Evolutionary conservation across 2,113 vertebrate species (phyloP).

Genomic region (Gobiocypris rarus): DNA sequence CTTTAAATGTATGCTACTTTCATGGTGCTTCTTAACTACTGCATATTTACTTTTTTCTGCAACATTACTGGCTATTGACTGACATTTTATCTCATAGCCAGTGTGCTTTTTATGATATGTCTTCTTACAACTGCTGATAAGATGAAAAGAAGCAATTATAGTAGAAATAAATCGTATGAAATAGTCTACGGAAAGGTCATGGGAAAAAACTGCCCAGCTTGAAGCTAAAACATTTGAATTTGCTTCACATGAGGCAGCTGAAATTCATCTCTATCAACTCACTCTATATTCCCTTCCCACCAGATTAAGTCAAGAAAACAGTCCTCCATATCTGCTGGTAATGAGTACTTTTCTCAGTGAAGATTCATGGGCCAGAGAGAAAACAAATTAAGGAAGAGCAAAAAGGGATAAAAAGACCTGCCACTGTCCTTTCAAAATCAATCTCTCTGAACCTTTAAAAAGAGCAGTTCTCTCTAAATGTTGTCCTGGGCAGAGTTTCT

Average conservation of each 20-base stretch:
- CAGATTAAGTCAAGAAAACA: conserved; percentile 17
- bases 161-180: conserved; percentile 15
- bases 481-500: no score
- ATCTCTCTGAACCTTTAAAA: background rate
- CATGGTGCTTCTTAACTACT: conserved; percentile 27
- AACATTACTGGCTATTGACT: conserved; percentile 9
- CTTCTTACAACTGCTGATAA: background rate
- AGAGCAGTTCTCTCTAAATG: background rate
- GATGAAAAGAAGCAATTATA: conserved; percentile 43
- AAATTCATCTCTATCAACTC: conserved; percentile 1
- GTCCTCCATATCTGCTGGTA: background rate
- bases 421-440: background rate
- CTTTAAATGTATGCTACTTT: conserved; percentile 20
- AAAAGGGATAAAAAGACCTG: conserved; percentile 3
- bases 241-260: background rate
- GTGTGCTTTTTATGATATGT: conserved; percentile 2
- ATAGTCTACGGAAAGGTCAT: background rate
- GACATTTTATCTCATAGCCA: conserved; percentile 7
- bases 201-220: background rate
- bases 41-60: conserved; percentile 15
- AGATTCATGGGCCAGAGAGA: background rate
- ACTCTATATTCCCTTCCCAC: background rate
- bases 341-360: background rate
- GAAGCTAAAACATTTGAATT: conserved; percentile 9
- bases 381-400: background rate